These are phyloP conservation scores for Drosophila serrata DNA, from an alignment of 1,140 invertebrate genomes.

Conservation along the genomic window DNA sequence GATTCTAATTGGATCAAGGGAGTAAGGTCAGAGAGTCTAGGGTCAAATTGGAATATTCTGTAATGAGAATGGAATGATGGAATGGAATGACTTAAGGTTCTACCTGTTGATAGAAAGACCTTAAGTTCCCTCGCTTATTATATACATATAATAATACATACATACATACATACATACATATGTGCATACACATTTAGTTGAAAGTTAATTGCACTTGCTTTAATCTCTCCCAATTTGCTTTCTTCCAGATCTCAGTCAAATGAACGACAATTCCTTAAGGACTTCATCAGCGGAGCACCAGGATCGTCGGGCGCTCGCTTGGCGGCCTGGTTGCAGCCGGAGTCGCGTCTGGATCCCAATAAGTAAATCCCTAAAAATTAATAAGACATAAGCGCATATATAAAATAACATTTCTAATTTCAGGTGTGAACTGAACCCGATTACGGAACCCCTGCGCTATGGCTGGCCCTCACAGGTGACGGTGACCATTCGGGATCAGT, in stretches of 20 bases:
- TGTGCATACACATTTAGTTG: too few relatives aligned
- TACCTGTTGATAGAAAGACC: constrained; percentile 13
- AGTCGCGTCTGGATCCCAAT: constrained; percentile 94
- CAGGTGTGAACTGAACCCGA: constrained; percentile 92
- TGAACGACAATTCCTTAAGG: constrained; percentile 96
- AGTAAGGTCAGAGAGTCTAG: background rate
- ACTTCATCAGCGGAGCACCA: constrained; percentile 94
- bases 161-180: too few relatives aligned
- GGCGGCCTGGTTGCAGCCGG: constrained; percentile 97
- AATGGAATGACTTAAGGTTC: constrained; percentile 1
- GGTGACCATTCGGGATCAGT: constrained; percentile 96
- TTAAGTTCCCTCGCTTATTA: too few relatives aligned
- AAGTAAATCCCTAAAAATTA: constrained; percentile 76
- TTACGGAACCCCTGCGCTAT: constrained; percentile 91
- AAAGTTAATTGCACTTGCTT: background rate
- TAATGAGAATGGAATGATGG: background rate
- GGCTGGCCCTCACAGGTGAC: constrained; percentile 93
- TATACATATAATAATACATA: too few relatives aligned
- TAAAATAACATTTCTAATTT: background rate
- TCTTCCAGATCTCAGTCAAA: constrained; percentile 91
- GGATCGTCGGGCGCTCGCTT: constrained; percentile 96
- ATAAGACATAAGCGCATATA: background rate
- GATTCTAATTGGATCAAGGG: constrained; percentile 28
- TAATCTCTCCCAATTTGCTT: background rate
- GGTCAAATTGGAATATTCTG: background rate